A percentile compares a stretch with the other conserved stretches of the same genome.
Conservation (phyloP, 1,140 invertebrate species). For the Pseudomyrmex flavicornis region DNA sequence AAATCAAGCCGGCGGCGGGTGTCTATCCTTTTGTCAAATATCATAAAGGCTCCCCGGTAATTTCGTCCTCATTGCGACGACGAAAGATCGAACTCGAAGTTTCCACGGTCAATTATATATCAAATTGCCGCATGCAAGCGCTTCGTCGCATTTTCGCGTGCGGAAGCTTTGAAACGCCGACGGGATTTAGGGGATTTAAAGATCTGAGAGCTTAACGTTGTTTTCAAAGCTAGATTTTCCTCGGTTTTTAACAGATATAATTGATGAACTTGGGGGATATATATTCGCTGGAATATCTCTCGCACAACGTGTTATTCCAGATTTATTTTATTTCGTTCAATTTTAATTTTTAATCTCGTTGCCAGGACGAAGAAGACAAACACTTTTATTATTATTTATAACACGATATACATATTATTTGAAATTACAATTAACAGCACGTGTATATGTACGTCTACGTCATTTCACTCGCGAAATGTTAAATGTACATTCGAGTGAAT, state of each 20-base stretch:
- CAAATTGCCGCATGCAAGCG: background rate
- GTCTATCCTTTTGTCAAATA: constrained; percentile 63
- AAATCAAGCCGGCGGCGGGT: constrained; percentile 47
- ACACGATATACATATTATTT: background rate
- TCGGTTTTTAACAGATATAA: background rate
- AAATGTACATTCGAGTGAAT: background rate
- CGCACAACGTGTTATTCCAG: background rate
- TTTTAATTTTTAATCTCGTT: background rate
- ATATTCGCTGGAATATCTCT: no score
- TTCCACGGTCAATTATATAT: constrained; percentile 12
- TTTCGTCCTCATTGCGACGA: constrained; percentile 34
- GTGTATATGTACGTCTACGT: background rate
- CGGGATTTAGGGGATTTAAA: background rate
- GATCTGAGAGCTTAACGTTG: background rate
- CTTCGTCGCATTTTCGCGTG: background rate
- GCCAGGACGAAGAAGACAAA: background rate
- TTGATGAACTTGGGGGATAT: background rate
- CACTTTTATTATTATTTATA: background rate
- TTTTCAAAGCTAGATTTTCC: background rate
- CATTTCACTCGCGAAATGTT: background rate
- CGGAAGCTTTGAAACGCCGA: background rate
- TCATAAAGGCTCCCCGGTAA: constrained; percentile 48
- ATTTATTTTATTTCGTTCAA: background rate
- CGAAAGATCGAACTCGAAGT: background rate
- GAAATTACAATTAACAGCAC: background rate